These are phyloP conservation scores for Sardina pilchardus DNA, from an alignment of 2,113 vertebrate species.

Conservation along the genomic window DNA sequence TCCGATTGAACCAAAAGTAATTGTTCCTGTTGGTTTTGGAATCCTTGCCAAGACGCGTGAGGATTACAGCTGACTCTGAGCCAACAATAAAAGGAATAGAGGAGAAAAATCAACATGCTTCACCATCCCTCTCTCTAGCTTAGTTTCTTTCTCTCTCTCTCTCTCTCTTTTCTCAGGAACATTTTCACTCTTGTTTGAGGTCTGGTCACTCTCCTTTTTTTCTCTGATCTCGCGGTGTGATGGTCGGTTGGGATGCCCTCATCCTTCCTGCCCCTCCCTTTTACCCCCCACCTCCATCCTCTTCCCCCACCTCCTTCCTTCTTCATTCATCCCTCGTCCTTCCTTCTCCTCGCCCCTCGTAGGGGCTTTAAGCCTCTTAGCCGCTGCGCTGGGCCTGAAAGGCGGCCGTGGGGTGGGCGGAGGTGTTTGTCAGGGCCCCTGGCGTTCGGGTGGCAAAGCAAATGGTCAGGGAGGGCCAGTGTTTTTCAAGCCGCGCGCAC, in stretches of 20 bases:
- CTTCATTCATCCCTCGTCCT: constrained; percentile 44
- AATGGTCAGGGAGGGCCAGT: constrained; percentile 31
- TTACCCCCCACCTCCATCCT: constrained; percentile 17
- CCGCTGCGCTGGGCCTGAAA: constrained; percentile 40
- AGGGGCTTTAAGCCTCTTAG: constrained; percentile 69
- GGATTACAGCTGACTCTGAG: constrained; percentile 8
- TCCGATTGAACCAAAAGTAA: constrained; percentile 14
- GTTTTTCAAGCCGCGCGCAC: neutral
- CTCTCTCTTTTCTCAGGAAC: constrained; percentile 4
- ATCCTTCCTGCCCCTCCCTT: constrained; percentile 50
- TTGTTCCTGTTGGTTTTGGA: constrained; percentile 15
- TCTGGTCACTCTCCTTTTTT: constrained; percentile 10
- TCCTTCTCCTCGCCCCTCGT: constrained; percentile 52
- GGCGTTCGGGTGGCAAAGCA: constrained; percentile 45
- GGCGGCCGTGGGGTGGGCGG: constrained; percentile 36
- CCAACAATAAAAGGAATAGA: neutral
- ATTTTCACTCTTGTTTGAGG: neutral
- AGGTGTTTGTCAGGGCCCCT: constrained; percentile 30
- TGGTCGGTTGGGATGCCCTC: constrained; percentile 39
- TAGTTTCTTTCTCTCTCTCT: neutral
- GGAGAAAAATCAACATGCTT: neutral
- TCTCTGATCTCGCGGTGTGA: constrained; percentile 39
- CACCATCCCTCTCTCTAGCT: neutral
- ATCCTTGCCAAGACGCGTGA: constrained; percentile 8
- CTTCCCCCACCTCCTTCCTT: constrained; percentile 35